These are phyloP conservation scores for Linepithema humile DNA, from an alignment of 1,140 invertebrate genomes.

Conservation along the genomic window DNA sequence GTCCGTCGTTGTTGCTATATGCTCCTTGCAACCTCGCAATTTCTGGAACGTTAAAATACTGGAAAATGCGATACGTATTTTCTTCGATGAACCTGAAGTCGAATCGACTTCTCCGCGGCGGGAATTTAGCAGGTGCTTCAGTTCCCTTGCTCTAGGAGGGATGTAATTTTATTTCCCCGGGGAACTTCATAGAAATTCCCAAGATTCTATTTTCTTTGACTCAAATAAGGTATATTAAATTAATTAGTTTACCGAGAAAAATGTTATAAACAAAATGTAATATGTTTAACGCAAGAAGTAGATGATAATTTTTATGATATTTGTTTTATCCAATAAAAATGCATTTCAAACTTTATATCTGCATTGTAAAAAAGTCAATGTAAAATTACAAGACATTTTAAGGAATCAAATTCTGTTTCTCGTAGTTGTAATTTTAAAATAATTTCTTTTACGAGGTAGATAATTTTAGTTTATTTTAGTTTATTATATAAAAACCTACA, in stretches of 20 bases:
- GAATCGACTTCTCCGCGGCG: conserved; percentile 38
- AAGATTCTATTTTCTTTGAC: neutral
- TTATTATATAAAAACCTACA: too few relatives aligned
- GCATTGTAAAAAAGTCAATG: too few relatives aligned
- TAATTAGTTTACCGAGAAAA: conserved; percentile 6
- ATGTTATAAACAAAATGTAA: neutral
- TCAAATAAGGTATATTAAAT: conserved; percentile 1
- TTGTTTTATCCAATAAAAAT: too few relatives aligned
- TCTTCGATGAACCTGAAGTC: conserved; percentile 35
- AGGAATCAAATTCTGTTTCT: too few relatives aligned
- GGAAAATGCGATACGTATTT: conserved; percentile 50
- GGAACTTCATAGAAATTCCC: neutral
- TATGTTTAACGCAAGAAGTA: too few relatives aligned
- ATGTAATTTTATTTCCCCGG: conserved; percentile 46
- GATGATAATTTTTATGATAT: too few relatives aligned
- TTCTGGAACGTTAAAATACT: conserved; percentile 40
- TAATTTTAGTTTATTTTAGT: too few relatives aligned
- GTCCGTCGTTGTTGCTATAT: conserved; percentile 26
- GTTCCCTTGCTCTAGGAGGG: conserved; percentile 15
- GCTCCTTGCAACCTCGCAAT: conserved; percentile 20
- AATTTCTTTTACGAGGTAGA: too few relatives aligned
- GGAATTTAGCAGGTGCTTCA: conserved; percentile 47
- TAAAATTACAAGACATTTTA: too few relatives aligned
- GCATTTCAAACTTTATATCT: too few relatives aligned
- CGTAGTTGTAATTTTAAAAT: too few relatives aligned